phyloP scores from a whole-genome alignment of 2,888 invertebrate genomes.

The Cephalotes varians region DNA sequence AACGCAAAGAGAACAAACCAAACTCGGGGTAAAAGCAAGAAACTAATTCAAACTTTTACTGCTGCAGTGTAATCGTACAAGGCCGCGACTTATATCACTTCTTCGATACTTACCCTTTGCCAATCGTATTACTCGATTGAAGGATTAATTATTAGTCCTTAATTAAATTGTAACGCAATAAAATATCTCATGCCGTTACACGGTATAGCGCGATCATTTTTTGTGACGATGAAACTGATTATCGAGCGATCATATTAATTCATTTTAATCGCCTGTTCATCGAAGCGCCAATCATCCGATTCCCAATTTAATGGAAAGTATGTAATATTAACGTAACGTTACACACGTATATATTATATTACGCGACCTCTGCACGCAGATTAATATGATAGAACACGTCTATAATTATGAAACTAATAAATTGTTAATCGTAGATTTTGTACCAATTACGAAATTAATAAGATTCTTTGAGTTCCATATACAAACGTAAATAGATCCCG shows the following conservation, averaged over 20 bases:
- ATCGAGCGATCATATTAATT: conserved; percentile 38
- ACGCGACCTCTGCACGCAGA: conserved; percentile 11
- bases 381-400: conserved; percentile 28
- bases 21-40: conserved; percentile 68
- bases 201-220: conserved; percentile 25
- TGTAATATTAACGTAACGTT: conserved; percentile 20
- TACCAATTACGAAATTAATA: conserved; percentile 1
- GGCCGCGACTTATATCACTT: conserved; percentile 66
- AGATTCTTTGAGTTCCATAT: background rate
- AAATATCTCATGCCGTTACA: conserved; percentile 44
- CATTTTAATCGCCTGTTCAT: conserved; percentile 24
- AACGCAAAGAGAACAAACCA: conserved; percentile 45
- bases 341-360: conserved; percentile 9
- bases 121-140: conserved; percentile 66
- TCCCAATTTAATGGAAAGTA: conserved; percentile 32
- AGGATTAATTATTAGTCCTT: conserved; percentile 76
- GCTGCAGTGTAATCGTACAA: conserved; percentile 59
- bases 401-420: conserved; percentile 23
- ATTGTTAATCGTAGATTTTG: conserved; percentile 18
- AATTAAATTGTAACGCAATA: conserved; percentile 74
- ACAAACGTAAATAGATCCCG: background rate
- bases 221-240: conserved; percentile 41
- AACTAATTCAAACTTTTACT: conserved; percentile 80
- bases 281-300: conserved; percentile 35
- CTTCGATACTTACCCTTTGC: conserved; percentile 74